phyloP scores from a whole-genome alignment of 2,113 vertebrate genomes.

The Thunnus thynnus region DNA sequence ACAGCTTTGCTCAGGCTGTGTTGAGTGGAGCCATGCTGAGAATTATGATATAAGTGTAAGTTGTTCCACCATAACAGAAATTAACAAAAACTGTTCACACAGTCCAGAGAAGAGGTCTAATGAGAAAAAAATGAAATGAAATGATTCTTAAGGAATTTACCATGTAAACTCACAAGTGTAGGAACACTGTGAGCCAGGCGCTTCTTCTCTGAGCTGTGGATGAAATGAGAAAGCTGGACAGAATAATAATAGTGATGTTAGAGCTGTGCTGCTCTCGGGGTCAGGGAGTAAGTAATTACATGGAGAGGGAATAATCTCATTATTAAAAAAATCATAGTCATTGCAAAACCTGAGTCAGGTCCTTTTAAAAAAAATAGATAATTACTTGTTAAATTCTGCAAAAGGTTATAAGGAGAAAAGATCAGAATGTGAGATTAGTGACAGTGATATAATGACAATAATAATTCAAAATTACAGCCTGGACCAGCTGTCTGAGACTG shows the following conservation, averaged over 20 bases:
- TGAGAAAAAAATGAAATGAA: too few relatives aligned
- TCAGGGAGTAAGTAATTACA: constrained; percentile 54
- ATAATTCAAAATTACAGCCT: constrained; percentile 46
- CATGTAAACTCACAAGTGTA: neutral
- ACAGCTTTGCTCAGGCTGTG: too few relatives aligned
- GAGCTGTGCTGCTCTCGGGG: constrained; percentile 20
- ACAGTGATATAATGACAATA: constrained; percentile 52
- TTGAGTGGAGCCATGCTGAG: too few relatives aligned
- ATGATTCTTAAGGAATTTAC: too few relatives aligned
- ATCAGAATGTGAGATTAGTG: constrained; percentile 50
- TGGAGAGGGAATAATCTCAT: constrained; percentile 43
- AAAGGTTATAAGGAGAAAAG: constrained; percentile 34
- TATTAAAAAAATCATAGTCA: constrained; percentile 42
- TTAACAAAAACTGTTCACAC: too few relatives aligned
- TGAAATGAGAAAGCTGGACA: constrained; percentile 19
- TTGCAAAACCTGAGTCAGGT: constrained; percentile 31
- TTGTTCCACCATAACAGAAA: too few relatives aligned
- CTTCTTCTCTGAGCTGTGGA: neutral
- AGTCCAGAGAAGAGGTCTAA: too few relatives aligned
- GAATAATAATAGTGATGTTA: constrained; percentile 37
- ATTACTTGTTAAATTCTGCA: constrained; percentile 45
- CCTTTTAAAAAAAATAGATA: constrained; percentile 26
- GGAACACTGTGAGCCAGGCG: neutral
- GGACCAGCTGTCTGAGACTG: constrained; percentile 30
- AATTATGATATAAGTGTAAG: too few relatives aligned